Conservation (phyloP, 2,888 invertebrate species). For the Micoletzkya japonica region DNA sequence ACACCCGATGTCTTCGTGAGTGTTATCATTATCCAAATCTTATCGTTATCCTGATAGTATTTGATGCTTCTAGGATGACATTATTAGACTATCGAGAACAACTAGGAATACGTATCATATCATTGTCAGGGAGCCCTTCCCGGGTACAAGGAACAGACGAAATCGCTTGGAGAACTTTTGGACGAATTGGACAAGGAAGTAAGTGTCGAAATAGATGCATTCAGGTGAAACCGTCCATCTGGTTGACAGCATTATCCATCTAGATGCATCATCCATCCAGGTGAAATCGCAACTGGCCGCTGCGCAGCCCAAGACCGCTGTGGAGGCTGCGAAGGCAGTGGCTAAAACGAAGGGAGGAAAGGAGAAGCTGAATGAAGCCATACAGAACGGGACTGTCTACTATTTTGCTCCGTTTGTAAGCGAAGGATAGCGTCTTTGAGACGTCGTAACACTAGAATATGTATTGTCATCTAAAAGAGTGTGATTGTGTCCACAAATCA, state of each 20-base stretch:
- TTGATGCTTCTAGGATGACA: background rate
- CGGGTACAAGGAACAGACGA: slow-evolving; percentile 8
- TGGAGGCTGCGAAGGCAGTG: slow-evolving; percentile 20
- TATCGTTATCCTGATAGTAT: too few relatives aligned
- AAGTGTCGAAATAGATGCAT: background rate
- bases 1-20: slow-evolving; percentile 10
- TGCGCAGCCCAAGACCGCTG: slow-evolving; percentile 6
- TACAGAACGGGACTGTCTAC: slow-evolving; percentile 20
- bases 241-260: background rate
- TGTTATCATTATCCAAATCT: background rate
- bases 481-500: background rate
- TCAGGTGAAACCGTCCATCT: too few relatives aligned
- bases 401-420: slow-evolving; percentile 14
- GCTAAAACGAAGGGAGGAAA: background rate
- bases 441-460: background rate
- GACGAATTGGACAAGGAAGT: slow-evolving; percentile 9
- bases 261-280: background rate
- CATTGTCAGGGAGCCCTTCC: slow-evolving; percentile 2
- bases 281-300: slow-evolving; percentile 6
- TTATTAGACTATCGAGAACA: background rate
- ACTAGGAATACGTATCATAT: background rate
- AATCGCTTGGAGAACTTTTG: slow-evolving; percentile 11
- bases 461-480: background rate
- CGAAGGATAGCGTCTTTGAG: background rate
- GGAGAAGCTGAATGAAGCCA: slow-evolving; percentile 12